phyloP scores from a whole-genome alignment of 2,113 vertebrate genomes.

The Siniperca chuatsi region DNA sequence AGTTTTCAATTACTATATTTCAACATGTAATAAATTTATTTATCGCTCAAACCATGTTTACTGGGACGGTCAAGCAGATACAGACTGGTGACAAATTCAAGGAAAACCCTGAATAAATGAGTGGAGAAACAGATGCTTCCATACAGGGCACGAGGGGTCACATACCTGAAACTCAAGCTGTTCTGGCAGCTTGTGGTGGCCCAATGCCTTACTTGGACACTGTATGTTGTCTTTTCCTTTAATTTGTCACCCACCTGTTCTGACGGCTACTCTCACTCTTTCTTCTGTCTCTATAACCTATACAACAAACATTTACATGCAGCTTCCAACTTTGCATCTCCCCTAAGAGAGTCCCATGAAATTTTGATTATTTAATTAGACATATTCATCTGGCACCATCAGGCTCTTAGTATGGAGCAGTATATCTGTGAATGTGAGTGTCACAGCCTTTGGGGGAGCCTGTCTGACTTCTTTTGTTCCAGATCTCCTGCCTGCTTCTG shows the following conservation, averaged over 20 bases:
- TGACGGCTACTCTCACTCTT: not conserved
- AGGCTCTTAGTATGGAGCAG: constrained; percentile 84
- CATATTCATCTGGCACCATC: constrained; percentile 89
- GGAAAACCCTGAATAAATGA: not conserved
- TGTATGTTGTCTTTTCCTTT: not conserved
- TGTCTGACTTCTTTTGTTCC: constrained; percentile 76
- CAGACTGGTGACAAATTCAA: no score
- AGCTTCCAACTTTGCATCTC: constrained; percentile 61
- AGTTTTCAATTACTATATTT: no score
- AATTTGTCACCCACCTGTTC: not conserved
- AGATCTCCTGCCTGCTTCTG: constrained; percentile 70
- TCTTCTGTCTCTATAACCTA: not conserved
- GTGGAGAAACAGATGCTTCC: not conserved
- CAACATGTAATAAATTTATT: no score
- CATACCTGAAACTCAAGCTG: not conserved
- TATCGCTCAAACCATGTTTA: no score
- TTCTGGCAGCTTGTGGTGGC: not conserved
- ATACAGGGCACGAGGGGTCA: not conserved
- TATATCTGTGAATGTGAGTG: constrained; percentile 61
- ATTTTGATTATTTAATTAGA: constrained; percentile 89
- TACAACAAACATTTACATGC: constrained; percentile 7
- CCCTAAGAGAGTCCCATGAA: constrained; percentile 84
- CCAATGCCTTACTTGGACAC: not conserved
- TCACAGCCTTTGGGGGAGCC: constrained; percentile 26
- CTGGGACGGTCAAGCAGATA: no score